Evolutionary conservation across 2,113 vertebrate genomes (phyloP).

Genomic region (Terrapene triunguis): DNA sequence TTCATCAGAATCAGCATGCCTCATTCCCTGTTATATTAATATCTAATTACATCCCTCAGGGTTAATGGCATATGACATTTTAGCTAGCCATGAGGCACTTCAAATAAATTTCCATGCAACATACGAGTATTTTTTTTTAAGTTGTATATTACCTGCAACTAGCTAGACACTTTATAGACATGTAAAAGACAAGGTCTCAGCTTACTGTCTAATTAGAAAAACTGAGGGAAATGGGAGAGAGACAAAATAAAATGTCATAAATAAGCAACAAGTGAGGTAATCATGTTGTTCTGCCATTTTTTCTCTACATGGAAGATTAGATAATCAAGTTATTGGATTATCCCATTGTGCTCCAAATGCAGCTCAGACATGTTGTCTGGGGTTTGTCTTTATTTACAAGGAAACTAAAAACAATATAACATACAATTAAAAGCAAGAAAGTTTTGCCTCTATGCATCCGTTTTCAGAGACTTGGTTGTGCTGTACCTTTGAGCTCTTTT

Average conservation of each 20-base stretch:
- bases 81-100: neutral
- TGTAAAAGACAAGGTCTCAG: neutral
- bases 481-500: neutral
- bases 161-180: neutral
- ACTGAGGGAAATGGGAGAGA: neutral
- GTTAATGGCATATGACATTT: neutral
- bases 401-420: neutral
- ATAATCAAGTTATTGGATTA: no score
- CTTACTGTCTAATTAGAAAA: neutral
- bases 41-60: neutral
- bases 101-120: neutral
- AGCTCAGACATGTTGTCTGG: neutral
- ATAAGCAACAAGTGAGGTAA: neutral
- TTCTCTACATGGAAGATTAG: neutral
- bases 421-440: neutral
- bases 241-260: neutral
- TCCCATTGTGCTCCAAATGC: neutral
- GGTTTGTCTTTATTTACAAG: neutral
- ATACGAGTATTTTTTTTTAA: neutral
- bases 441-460: neutral
- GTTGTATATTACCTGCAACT: neutral
- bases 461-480: neutral
- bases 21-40: neutral
- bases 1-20: neutral
- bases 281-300: neutral